phyloP scores from a whole-genome alignment of 2,113 vertebrate genomes.

The Strix uralensis region DNA sequence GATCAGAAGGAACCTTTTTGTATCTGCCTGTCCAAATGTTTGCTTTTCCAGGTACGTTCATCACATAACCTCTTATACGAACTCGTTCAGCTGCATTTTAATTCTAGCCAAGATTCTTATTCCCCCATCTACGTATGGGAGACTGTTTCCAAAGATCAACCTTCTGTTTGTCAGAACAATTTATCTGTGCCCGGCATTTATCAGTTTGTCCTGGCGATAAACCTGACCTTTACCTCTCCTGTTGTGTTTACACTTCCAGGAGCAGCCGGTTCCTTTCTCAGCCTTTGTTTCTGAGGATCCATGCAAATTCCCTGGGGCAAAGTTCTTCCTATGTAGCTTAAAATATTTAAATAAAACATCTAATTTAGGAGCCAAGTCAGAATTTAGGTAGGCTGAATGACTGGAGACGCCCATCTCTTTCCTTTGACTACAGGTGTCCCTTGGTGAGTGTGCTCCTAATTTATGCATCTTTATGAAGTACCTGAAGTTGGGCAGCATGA shows the following conservation, averaged over 20 bases:
- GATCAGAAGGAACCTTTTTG: not conserved
- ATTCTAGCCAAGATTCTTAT: not conserved
- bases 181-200: not conserved
- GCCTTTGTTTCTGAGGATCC: not conserved
- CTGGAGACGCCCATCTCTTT: not conserved
- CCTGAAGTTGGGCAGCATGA: not conserved
- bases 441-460: not conserved
- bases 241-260: not conserved
- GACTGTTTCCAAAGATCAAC: not conserved
- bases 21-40: not conserved
- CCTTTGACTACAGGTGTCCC: not conserved
- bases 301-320: not conserved
- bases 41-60: not conserved
- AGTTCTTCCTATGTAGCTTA: not conserved
- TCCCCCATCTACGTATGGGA: not conserved
- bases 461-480: not conserved
- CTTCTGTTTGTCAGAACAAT: not conserved
- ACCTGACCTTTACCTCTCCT: constrained; percentile 21
- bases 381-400: not conserved
- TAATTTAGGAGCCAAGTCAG: constrained; percentile 17
- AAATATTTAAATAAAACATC: constrained; percentile 6
- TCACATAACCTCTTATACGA: not conserved
- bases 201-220: not conserved
- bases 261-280: constrained; percentile 1
- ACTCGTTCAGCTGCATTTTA: not conserved